phyloP scores from a whole-genome alignment of 2,797 vertebrate species.

The Pteropus rufus region DNA sequence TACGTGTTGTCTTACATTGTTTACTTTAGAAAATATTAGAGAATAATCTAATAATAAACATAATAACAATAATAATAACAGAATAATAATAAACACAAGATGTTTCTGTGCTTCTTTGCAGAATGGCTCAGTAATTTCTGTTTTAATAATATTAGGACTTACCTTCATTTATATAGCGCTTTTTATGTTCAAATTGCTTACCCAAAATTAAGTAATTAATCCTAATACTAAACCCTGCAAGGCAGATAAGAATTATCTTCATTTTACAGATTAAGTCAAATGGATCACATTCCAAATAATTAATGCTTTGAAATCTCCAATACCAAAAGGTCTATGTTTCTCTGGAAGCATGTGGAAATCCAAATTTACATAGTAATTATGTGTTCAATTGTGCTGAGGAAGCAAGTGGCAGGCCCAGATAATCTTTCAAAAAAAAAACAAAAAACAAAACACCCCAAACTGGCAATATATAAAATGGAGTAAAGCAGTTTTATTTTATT shows the following conservation, averaged over 20 bases:
- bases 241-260: slow-evolving; percentile 68
- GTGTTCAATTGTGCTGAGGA: slow-evolving; percentile 66
- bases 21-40: slow-evolving; percentile 32
- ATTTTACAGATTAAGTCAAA: slow-evolving; percentile 68
- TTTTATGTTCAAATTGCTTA: slow-evolving; percentile 61
- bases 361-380: slow-evolving; percentile 75
- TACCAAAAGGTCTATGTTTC: slow-evolving; percentile 50
- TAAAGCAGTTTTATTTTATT: neutral
- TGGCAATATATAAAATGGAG: neutral
- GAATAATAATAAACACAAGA: slow-evolving; percentile 10
- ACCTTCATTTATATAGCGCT: slow-evolving; percentile 50
- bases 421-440: slow-evolving; percentile 15
- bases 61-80: neutral
- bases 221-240: slow-evolving; percentile 33
- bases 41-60: neutral
- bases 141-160: slow-evolving; percentile 38
- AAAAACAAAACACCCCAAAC: neutral
- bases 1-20: neutral
- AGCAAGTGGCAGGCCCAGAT: slow-evolving; percentile 65
- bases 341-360: slow-evolving; percentile 57
- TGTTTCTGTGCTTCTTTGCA: neutral
- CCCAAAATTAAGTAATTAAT: slow-evolving; percentile 70
- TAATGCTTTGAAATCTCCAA: slow-evolving; percentile 56
- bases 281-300: slow-evolving; percentile 62
- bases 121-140: slow-evolving; percentile 29